Evolutionary conservation across 2,113 vertebrate species (phyloP).

Genomic region (Pitta sordida): DNA sequence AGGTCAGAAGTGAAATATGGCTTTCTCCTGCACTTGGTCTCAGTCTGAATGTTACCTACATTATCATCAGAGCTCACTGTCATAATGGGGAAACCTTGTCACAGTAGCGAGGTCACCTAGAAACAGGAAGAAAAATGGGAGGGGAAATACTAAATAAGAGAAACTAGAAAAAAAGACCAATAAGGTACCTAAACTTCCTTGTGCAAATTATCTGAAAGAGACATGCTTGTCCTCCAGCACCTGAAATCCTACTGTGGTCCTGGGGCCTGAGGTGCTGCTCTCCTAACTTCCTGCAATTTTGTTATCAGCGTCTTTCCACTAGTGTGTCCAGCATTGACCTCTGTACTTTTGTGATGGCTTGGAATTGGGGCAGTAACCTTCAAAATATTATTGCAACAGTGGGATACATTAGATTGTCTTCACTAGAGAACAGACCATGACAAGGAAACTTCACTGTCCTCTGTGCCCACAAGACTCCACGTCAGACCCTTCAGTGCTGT

Average conservation of each 20-base stretch:
- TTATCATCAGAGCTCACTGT: slow-evolving; percentile 69
- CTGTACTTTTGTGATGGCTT: neutral
- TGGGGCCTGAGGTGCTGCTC: neutral
- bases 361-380: neutral
- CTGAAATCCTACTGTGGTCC: neutral
- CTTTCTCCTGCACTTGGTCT: slow-evolving; percentile 69
- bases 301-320: neutral
- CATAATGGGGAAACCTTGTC: slow-evolving; percentile 69
- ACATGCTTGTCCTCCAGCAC: neutral
- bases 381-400: neutral
- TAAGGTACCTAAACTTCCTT: slow-evolving; percentile 35
- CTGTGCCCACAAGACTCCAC: rapidly evolving
- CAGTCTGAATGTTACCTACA: slow-evolving; percentile 69
- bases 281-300: neutral
- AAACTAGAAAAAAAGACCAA: slow-evolving; percentile 10
- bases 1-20: slow-evolving; percentile 72
- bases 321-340: neutral
- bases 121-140: slow-evolving; percentile 55
- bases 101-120: slow-evolving; percentile 61
- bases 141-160: slow-evolving; percentile 30
- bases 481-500: rapidly evolving
- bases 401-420: neutral
- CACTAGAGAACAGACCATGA: neutral
- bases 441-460: neutral
- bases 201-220: slow-evolving; percentile 27